phyloP scores from a whole-genome alignment of 2,797 vertebrate genomes.

The Echiichthys vipera region DNA sequence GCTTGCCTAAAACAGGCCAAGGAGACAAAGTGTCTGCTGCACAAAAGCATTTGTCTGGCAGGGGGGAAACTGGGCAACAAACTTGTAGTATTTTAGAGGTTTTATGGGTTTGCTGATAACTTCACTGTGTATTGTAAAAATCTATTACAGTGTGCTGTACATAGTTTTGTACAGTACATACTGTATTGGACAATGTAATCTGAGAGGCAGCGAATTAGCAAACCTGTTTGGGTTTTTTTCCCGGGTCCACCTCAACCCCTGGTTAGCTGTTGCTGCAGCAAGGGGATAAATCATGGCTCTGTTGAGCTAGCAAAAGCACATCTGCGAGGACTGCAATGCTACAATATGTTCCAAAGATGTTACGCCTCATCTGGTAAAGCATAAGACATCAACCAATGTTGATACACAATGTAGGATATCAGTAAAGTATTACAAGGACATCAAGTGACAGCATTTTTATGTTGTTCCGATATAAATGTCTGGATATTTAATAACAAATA shows the following conservation, averaged over 20 bases:
- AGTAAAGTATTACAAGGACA: background rate
- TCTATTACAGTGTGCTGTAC: background rate
- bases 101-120: slow-evolving; percentile 10
- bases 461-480: no score
- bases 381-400: background rate
- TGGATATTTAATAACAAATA: no score
- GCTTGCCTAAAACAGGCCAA: slow-evolving; percentile 37
- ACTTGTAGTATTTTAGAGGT: slow-evolving; percentile 16
- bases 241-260: no score
- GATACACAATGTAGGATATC: background rate
- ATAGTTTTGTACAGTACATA: background rate
- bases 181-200: no score
- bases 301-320: no score
- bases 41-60: background rate
- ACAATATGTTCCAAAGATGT: background rate
- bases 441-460: background rate
- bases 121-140: slow-evolving; percentile 2
- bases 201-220: no score
- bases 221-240: no score
- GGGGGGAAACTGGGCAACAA: slow-evolving; percentile 13
- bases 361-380: background rate
- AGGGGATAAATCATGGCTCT: no score
- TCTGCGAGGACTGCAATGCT: no score
- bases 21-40: slow-evolving; percentile 25
- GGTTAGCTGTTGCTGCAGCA: no score